Evolutionary conservation across 2,797 vertebrate species (phyloP), one percentile per base, ranked within the genome.

Genomic region (Amniataba percoides): DNA sequence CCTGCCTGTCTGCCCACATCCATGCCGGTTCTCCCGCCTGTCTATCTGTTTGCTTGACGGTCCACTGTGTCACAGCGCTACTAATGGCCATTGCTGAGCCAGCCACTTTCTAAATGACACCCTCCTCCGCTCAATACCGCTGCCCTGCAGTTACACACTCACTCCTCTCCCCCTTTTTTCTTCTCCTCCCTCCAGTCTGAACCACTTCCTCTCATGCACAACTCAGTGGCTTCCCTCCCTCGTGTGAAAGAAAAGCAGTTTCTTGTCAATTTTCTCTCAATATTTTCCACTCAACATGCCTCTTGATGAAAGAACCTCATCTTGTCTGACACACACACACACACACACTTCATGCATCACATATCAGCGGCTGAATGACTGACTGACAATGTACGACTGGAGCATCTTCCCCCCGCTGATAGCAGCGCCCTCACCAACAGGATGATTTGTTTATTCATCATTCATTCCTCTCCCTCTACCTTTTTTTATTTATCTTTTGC

Each of bases 41-140:
- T 86, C 77, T 84, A 48, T 87, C 85, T 87, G 81, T 87, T 84
- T 88, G 75, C 78, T 75, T 83, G 88, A 88, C 72, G 86, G 83
- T 92, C 88, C 90, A 91, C 88, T 87, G 92, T 91, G 91, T 94
- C 92, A 92, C 91, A 87, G 86, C 74, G 74, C 91, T 93, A 75
- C 92, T 92, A 92, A 92, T 93, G 92, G 92, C 92, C 92, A 88
- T 77, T 93, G 92, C 93, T 94, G 93, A 94, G 93, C 91, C 90
- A 94, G 90, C 89, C 90, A 88, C 90, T 93, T 93, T 93, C 91
- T 88, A 93, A 93, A 94, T 91, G 90, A 93, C 93, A 93, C 83
- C 88, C 92, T 92, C 92, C 92, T 92, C 90, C 85, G 76, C 88
- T 93, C 91, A 77, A 92, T 92, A 90, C 92, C 90, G 89, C 93